Conservation (phyloP, 2,113 vertebrate species). For the Microcebus murinus region DNA sequence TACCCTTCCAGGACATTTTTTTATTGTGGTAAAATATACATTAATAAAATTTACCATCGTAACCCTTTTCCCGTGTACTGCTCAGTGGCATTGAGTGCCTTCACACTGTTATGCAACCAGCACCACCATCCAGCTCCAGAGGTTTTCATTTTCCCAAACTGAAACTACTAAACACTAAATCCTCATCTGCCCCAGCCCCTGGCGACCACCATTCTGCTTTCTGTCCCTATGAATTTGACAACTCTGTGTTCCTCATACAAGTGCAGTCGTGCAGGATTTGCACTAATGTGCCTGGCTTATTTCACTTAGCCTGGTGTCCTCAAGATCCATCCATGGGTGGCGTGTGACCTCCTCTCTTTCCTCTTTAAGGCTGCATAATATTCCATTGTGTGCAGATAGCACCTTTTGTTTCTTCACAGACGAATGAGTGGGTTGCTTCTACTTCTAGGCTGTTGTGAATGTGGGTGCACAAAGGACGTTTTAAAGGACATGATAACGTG, state of each 20-base stretch:
- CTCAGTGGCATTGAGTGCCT: not conserved
- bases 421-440: not conserved
- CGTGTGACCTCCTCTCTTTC: not conserved
- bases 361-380: not conserved
- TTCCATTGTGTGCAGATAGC: not conserved
- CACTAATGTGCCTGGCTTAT: not conserved
- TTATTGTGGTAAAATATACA: not conserved
- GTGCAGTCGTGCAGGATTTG: not conserved
- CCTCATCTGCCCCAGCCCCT: not conserved
- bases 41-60: no score
- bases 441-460: not conserved
- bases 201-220: not conserved
- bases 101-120: not conserved
- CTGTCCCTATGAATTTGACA: not conserved
- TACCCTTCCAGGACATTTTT: not conserved
- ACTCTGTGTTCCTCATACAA: not conserved
- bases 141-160: not conserved
- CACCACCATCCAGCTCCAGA: not conserved
- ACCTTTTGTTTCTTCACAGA: not conserved
- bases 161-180: not conserved
- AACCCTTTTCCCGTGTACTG: no score
- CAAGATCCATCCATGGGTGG: accelerated
- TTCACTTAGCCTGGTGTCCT: accelerated
- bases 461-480: not conserved
- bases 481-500: not conserved